Evolutionary conservation across 2,113 vertebrate species (phyloP).

Genomic region (Shinisaurus crocodilurus): DNA sequence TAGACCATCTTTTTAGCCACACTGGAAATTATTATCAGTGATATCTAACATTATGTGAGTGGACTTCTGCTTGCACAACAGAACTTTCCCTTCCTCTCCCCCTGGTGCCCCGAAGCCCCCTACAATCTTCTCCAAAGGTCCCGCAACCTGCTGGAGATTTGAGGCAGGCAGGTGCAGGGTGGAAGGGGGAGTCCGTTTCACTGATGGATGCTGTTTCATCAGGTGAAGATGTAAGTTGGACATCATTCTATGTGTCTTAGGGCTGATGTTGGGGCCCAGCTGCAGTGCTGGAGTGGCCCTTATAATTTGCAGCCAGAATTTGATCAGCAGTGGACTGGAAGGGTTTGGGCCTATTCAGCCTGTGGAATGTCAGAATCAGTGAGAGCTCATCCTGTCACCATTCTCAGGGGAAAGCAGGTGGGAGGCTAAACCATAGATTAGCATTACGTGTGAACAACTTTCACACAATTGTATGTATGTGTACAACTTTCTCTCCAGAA

Average conservation of each 20-base stretch:
- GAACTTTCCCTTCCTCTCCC: background rate
- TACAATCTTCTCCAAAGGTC: background rate
- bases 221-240: background rate
- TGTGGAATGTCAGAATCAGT: too few relatives aligned
- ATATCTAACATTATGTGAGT: background rate
- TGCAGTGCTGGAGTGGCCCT: too few relatives aligned
- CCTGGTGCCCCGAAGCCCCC: background rate
- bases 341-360: too few relatives aligned
- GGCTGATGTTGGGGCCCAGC: too few relatives aligned
- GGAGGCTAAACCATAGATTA: too few relatives aligned
- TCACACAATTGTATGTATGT: too few relatives aligned
- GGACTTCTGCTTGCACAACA: background rate
- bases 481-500: background rate
- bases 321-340: too few relatives aligned
- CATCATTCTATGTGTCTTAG: background rate
- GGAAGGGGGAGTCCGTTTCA: background rate
- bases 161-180: background rate
- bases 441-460: too few relatives aligned
- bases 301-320: too few relatives aligned
- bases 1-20: background rate
- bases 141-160: background rate
- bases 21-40: background rate
- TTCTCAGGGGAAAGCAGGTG: too few relatives aligned
- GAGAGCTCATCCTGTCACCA: background rate
- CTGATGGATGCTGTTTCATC: background rate